Evolutionary conservation across 2,797 vertebrate genomes (phyloP).

Genomic region (Ambastaia sidthimunki): DNA sequence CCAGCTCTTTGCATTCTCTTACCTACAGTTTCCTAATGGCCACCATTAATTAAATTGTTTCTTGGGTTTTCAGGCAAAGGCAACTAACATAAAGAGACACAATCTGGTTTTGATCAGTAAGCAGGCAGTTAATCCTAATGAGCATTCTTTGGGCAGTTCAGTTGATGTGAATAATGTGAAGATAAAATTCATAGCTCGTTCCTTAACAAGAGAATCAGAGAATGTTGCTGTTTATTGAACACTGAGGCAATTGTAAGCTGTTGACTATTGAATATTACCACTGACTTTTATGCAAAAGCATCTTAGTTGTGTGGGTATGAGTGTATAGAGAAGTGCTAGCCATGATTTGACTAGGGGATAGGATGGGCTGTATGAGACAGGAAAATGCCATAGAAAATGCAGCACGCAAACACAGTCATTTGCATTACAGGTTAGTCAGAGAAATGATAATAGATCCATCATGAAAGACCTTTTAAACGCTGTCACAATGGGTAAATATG

Average conservation of each 20-base stretch:
- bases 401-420: constrained; percentile 72
- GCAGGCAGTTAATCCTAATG: neutral
- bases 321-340: constrained; percentile 26
- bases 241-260: neutral
- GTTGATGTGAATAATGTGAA: neutral
- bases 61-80: neutral
- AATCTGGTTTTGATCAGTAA: constrained; percentile 16
- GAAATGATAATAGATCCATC: constrained; percentile 19
- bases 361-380: constrained; percentile 51
- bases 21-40: neutral
- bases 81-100: neutral
- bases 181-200: neutral
- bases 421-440: constrained; percentile 65
- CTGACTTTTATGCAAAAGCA: constrained; percentile 14
- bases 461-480: constrained; percentile 36
- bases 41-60: neutral
- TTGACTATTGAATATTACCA: constrained; percentile 4
- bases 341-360: constrained; percentile 73
- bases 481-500: neutral
- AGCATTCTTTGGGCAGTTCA: neutral
- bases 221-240: neutral
- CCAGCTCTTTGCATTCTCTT: neutral
- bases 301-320: constrained; percentile 14
- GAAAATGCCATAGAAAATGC: constrained; percentile 51
- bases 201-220: neutral